phyloP scores from a whole-genome alignment of 2,113 vertebrate species.

The Pygathrix nemaeus region DNA sequence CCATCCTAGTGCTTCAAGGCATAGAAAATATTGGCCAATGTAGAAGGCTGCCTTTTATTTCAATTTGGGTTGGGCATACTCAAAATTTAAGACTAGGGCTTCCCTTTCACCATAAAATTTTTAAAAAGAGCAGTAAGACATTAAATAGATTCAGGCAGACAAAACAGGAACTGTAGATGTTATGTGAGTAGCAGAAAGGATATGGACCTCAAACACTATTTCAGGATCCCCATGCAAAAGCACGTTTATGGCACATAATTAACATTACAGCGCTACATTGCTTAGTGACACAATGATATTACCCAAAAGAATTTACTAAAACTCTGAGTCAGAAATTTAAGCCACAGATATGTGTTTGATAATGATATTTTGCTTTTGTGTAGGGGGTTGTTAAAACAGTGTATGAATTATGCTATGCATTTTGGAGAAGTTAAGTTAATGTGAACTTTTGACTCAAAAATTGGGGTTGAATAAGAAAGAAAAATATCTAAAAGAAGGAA shows the following conservation, averaged over 20 bases:
- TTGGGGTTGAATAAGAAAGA: neutral
- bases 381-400: neutral
- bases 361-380: constrained; percentile 27
- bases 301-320: constrained; percentile 47
- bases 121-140: constrained; percentile 36
- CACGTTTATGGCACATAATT: constrained; percentile 49
- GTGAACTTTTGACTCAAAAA: neutral
- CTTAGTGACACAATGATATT: constrained; percentile 41
- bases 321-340: constrained; percentile 53
- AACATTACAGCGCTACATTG: constrained; percentile 13
- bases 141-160: constrained; percentile 49
- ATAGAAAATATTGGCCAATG: constrained; percentile 1
- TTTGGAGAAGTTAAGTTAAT: neutral
- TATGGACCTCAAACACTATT: neutral
- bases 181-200: constrained; percentile 51
- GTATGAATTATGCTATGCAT: neutral
- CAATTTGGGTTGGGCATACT: neutral
- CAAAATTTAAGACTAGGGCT: constrained; percentile 53
- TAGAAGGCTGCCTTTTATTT: constrained; percentile 51
- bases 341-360: neutral
- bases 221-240: neutral
- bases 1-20: neutral
- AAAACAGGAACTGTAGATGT: constrained; percentile 68
- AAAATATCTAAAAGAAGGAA: neutral
- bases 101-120: constrained; percentile 34